Evolutionary conservation across 2,888 invertebrate species (phyloP).

Genomic region (Drosophila ochracea): DNA sequence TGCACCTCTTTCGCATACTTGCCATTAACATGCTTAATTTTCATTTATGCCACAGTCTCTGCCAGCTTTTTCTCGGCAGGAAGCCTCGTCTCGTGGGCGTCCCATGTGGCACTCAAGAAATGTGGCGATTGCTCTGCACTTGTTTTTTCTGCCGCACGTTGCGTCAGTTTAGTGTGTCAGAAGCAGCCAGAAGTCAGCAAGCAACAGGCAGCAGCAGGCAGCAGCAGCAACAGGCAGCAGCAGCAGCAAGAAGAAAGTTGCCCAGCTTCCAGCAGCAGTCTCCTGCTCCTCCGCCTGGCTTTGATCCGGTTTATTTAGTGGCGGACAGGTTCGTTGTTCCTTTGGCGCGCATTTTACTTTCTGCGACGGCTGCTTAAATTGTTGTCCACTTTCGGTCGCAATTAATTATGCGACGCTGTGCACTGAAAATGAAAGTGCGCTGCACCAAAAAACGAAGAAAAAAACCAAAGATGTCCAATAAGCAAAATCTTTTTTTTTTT

Average conservation of each 20-base stretch:
- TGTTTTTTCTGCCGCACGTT: slow-evolving; percentile 73
- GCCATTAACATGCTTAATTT: slow-evolving; percentile 75
- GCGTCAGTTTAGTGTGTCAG: slow-evolving; percentile 82
- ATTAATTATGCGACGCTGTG: slow-evolving; percentile 76
- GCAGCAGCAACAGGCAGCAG: neutral
- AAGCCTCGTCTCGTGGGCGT: slow-evolving; percentile 74
- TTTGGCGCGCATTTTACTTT: slow-evolving; percentile 71
- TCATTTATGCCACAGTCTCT: slow-evolving; percentile 62
- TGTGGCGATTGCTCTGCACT: slow-evolving; percentile 60
- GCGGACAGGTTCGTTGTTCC: slow-evolving; percentile 74
- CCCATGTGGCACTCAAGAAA: slow-evolving; percentile 29
- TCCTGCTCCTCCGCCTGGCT: slow-evolving; percentile 21
- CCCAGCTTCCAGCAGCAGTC: slow-evolving; percentile 32
- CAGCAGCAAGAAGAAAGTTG: slow-evolving; percentile 74
- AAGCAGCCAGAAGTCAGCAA: slow-evolving; percentile 61
- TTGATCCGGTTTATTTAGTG: slow-evolving; percentile 73
- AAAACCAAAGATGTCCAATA: neutral
- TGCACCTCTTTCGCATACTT: slow-evolving; percentile 25
- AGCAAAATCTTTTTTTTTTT: neutral
- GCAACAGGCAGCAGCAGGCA: neutral
- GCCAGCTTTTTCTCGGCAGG: slow-evolving; percentile 62
- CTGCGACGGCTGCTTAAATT: slow-evolving; percentile 74
- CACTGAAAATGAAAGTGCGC: slow-evolving; percentile 78
- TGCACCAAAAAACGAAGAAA: neutral
- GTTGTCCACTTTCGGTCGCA: slow-evolving; percentile 82